Evolutionary conservation across 1,140 invertebrate species (phyloP), one percentile per base, ranked within the genome.

Genomic region (Colletes gigas): DNA sequence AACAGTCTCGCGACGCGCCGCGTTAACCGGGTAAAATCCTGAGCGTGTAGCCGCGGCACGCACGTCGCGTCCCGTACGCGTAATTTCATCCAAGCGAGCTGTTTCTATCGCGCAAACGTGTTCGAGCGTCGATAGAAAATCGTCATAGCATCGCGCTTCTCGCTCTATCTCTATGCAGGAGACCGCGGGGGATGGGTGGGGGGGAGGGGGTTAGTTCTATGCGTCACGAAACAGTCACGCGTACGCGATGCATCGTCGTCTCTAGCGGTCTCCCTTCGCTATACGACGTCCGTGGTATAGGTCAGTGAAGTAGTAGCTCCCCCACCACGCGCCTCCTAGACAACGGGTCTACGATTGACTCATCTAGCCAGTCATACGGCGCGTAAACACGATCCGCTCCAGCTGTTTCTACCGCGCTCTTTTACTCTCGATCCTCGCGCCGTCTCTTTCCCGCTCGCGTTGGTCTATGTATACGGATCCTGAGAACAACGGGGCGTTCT

Each of bases 281-380:
- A 66, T 76, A 83, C 83, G 71, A 81, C 71, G 81, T 83, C 78
- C 83, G 89, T 92, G 91, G 91, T 93, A 91, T 93, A 92, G 92
- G 92, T 93, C 91, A 93, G 91, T 92, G 88, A 92, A 92, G 92
- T 90, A 89, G 88, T 81, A 81, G 81, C 77, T 83, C 82, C 84
- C 83, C 76, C 83, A 85, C 87, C 60, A 71, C 63, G 65, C 67
- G 60, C n/a, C 81, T 90, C 91, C 92, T 92, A 93, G 92, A 92
- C 91, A 92, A 92, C 88, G 88, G 88, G 89, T 91, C 91, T 92
- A 92, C 90, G 91, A 92, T 92, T 92, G 92, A 92, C 91, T 92
- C 92, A 92, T 92, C 92, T 91, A 92, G 89, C 87, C 80, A 89
- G 89, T 89, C 89, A 88, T 87, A 91, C 88, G 74, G 75, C 82